Conservation (phyloP, 1,140 invertebrate species). For the Platyura marginata region DNA sequence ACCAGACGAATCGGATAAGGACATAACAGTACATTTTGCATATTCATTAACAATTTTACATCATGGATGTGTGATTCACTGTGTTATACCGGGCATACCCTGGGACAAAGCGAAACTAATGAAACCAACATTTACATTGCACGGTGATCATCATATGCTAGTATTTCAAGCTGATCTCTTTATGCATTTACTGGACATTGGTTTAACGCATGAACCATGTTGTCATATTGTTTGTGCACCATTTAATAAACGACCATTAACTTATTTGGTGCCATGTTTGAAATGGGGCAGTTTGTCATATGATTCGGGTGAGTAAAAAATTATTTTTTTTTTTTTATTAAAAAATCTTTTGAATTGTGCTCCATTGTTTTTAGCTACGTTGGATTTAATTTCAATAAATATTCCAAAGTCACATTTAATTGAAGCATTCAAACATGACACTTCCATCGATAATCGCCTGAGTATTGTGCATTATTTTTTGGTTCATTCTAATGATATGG, state of each 20-base stretch:
- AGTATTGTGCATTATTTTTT: slow-evolving; percentile 63
- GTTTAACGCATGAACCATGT: slow-evolving; percentile 55
- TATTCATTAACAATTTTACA: slow-evolving; percentile 65
- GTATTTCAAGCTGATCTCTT: slow-evolving; percentile 61
- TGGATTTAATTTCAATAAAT: slow-evolving; percentile 45
- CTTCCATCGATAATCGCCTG: slow-evolving; percentile 43
- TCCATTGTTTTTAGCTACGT: no score
- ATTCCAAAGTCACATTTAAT: slow-evolving; percentile 41
- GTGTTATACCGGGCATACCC: slow-evolving; percentile 56
- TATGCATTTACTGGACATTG: slow-evolving; percentile 62
- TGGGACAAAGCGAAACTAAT: slow-evolving; percentile 54
- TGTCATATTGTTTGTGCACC: slow-evolving; percentile 52
- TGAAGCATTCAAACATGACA: slow-evolving; percentile 44
- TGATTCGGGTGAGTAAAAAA: no score
- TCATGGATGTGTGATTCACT: slow-evolving; percentile 64
- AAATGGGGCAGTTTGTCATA: slow-evolving; percentile 34
- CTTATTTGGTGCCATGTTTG: slow-evolving; percentile 40
- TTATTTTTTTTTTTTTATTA: no score
- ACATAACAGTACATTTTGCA: slow-evolving; percentile 55
- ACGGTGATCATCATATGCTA: slow-evolving; percentile 53
- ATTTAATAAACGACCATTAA: slow-evolving; percentile 32
- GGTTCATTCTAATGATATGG: slow-evolving; percentile 49
- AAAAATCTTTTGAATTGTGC: no score
- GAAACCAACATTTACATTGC: slow-evolving; percentile 51
- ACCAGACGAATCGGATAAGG: slow-evolving; percentile 30